Conservation (phyloP, 2,888 invertebrate genomes). For the Pseudanteris insignis region DNA sequence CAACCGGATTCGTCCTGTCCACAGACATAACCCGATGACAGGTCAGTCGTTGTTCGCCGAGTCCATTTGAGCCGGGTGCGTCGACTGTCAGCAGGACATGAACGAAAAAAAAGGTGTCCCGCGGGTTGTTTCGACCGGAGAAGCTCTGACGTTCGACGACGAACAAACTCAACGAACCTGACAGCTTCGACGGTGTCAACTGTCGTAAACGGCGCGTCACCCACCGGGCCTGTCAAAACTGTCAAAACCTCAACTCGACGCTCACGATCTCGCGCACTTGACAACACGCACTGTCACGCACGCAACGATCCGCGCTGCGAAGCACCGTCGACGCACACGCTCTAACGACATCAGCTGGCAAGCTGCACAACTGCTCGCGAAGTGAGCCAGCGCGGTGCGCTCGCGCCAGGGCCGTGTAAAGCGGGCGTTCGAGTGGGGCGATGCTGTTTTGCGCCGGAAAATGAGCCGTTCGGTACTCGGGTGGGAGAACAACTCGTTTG, state of each 20-base stretch:
- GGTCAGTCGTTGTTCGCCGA: slow-evolving; percentile 6
- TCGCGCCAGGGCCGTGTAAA: slow-evolving; percentile 27
- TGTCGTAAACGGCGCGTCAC: too few relatives aligned
- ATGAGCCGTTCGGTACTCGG: too few relatives aligned
- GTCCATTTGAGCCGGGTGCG: slow-evolving; percentile 7
- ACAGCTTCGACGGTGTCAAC: too few relatives aligned
- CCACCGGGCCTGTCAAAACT: neutral
- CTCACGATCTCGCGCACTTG: slow-evolving; percentile 7
- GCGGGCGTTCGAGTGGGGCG: slow-evolving; percentile 12
- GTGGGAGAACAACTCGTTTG: too few relatives aligned
- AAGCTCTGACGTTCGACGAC: too few relatives aligned
- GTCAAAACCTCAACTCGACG: slow-evolving; percentile 2
- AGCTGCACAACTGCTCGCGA: slow-evolving; percentile 16
- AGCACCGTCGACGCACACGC: slow-evolving; percentile 1
- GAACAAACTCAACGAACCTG: too few relatives aligned
- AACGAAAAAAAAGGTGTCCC: too few relatives aligned
- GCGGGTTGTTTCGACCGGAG: too few relatives aligned
- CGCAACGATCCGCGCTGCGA: neutral
- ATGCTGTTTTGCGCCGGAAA: too few relatives aligned
- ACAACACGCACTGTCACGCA: slow-evolving; percentile 13
- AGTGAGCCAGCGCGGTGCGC: slow-evolving; percentile 12
- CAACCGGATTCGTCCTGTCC: slow-evolving; percentile 9
- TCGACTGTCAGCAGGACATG: slow-evolving; percentile 14
- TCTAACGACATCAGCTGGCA: slow-evolving; percentile 26
- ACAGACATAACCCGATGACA: slow-evolving; percentile 26